Base-by-base conservation (phyloP, 2,888 invertebrate species). In the Conistra vaccinii region DNA sequence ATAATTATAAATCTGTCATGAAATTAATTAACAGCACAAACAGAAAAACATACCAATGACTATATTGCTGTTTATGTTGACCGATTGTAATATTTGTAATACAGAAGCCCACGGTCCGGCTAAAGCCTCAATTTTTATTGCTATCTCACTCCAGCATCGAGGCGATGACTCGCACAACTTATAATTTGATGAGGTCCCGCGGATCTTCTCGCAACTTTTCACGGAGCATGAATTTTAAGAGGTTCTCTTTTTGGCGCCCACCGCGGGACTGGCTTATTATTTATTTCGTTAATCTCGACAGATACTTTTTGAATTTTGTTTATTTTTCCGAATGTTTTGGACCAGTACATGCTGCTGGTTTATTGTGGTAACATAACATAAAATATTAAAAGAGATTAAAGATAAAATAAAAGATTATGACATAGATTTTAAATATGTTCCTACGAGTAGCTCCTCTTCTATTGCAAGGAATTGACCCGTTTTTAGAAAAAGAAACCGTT, bases 141-240 rank as follows among this genome's bases (percentile, higher is more conserved):
- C 78, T 74, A 73, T 81, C 77, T 76, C 57, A 79, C 72, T 82
- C 67, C 70, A 55, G 61, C 71, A 87, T 76, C 81, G 69, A 80
- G 88, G 87, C 88, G 89, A 92, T 90, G 91, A 93, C 73, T 81
- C 12, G 90, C 85, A 80, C 89, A 93, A 92, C 89, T 94, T 93
- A 92, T 95, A 93, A 94, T 94, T 93, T 93, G 93, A 93, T 93
- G 93, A 93, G 92, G 85, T 89, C 87, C 83, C 87, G 86, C 89
- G 89, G 90, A 92, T 92, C 91, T 92, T 91, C 90, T 85, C 80
- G 79, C 82, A 93, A 93, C 89, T 94, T 94, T 91, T 90, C 88
- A 90, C 90, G 88, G 89, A 89, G 89, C 91, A 94, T 94, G 93
- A 94, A 94, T 95, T 95, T 94, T 94, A 93, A 92, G 91, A 86